Evolutionary conservation across 2,888 invertebrate species (phyloP).

Genomic region (Xestia xanthographa): DNA sequence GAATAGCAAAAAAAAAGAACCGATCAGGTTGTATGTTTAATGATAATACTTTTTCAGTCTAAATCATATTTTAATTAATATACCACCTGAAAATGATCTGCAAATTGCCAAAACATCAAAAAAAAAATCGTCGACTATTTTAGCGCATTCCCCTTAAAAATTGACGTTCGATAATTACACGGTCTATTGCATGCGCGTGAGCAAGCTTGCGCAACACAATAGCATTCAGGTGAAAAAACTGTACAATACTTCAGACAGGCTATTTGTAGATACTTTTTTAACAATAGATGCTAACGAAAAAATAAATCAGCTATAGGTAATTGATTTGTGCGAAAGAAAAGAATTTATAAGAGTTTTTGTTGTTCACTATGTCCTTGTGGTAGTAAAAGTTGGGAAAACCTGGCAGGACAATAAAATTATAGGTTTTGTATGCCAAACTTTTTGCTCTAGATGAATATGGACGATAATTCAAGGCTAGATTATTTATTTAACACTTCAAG

Average conservation of each 20-base stretch:
- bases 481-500: too few relatives aligned
- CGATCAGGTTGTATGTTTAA: too few relatives aligned
- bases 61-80: too few relatives aligned
- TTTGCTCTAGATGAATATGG: too few relatives aligned
- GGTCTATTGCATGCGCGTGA: constrained; percentile 55
- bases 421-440: not conserved
- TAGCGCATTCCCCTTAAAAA: constrained; percentile 27
- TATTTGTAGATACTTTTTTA: constrained; percentile 58
- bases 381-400: constrained; percentile 17
- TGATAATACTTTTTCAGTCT: too few relatives aligned
- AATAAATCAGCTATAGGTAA: constrained; percentile 33
- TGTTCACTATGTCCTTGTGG: constrained; percentile 26
- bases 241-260: constrained; percentile 22
- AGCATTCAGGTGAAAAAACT: constrained; percentile 46
- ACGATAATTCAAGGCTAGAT: not conserved
- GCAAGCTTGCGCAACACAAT: constrained; percentile 55
- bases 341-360: constrained; percentile 33
- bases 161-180: constrained; percentile 65
- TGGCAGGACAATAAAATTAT: not conserved
- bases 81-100: not conserved
- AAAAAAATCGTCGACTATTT: not conserved
- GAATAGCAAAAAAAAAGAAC: too few relatives aligned
- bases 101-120: not conserved
- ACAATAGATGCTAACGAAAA: constrained; percentile 49
- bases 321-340: constrained; percentile 23